Evolutionary conservation across 2,797 vertebrate species (phyloP).

Genomic region (Halcyon leucocephala): DNA sequence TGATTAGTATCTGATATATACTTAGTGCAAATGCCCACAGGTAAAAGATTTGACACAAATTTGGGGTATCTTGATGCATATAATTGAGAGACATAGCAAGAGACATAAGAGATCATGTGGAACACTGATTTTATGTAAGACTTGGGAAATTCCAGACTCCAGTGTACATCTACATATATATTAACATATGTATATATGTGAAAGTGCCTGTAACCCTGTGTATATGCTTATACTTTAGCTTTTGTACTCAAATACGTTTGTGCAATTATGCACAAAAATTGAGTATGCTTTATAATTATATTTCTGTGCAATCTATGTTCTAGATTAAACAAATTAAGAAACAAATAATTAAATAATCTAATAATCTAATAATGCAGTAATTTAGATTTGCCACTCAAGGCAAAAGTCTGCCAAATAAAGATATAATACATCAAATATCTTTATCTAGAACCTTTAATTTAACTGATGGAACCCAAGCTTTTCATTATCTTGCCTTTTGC

Average conservation of each 20-base stretch:
- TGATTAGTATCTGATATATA: neutral
- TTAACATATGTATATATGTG: neutral
- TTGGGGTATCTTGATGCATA: neutral
- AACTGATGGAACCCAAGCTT: neutral
- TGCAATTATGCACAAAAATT: neutral
- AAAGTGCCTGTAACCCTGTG: neutral
- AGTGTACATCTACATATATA: neutral
- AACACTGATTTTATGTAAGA: neutral
- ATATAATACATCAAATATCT: neutral
- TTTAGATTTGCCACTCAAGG: neutral
- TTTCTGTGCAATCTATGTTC: neutral
- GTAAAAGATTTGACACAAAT: neutral
- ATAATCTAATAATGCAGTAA: neutral
- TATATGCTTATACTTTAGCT: too few relatives aligned
- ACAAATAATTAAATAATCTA: neutral
- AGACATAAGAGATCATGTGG: neutral
- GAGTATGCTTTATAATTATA: neutral
- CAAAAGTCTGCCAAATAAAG: neutral
- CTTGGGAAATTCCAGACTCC: neutral
- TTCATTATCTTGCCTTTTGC: neutral
- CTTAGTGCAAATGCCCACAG: neutral
- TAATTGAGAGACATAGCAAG: neutral
- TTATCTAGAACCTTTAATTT: neutral
- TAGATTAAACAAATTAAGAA: neutral
- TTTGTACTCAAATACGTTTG: neutral